These are phyloP conservation scores for Acrocephalus kingi DNA, from an alignment of 2,113 vertebrate species.

Conservation along the genomic window DNA sequence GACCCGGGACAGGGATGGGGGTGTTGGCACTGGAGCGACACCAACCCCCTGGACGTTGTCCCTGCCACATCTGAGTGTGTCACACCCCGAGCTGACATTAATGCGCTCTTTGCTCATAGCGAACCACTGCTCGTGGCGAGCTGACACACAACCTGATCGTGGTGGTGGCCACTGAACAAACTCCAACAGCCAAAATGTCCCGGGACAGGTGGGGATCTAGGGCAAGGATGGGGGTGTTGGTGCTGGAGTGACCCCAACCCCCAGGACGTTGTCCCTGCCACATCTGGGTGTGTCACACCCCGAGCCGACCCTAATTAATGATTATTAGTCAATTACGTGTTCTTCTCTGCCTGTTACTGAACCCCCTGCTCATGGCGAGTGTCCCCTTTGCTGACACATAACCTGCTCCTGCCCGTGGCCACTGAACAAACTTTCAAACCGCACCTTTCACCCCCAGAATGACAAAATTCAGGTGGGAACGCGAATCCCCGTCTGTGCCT, in stretches of 20 bases:
- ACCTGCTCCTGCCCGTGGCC: fast-evolving
- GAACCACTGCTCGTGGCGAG: fast-evolving
- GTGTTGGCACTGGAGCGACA: not conserved
- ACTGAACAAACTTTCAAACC: not conserved
- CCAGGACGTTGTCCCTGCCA: not conserved
- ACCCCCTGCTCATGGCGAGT: fast-evolving
- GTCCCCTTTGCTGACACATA: not conserved
- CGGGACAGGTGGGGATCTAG: not conserved
- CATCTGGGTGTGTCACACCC: not conserved
- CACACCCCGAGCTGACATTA: not conserved
- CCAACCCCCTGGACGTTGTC: not conserved
- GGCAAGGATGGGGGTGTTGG: not conserved
- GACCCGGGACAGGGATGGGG: not conserved
- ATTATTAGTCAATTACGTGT: not conserved
- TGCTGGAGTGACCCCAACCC: not conserved
- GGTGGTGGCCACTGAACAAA: not conserved
- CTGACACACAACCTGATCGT: not conserved
- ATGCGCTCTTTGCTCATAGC: not conserved
- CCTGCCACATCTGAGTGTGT: not conserved
- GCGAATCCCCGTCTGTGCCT: fast-evolving
- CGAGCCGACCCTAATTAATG: not conserved
- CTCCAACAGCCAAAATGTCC: not conserved
- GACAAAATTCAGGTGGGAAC: not conserved
- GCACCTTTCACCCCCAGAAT: not conserved
- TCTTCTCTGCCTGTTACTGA: not conserved